A percentile compares a stretch with the other conserved stretches of the same genome.
These are phyloP conservation scores for Brenthis ino DNA, from an alignment of 2,888 invertebrate species.

Conservation along the genomic window DNA sequence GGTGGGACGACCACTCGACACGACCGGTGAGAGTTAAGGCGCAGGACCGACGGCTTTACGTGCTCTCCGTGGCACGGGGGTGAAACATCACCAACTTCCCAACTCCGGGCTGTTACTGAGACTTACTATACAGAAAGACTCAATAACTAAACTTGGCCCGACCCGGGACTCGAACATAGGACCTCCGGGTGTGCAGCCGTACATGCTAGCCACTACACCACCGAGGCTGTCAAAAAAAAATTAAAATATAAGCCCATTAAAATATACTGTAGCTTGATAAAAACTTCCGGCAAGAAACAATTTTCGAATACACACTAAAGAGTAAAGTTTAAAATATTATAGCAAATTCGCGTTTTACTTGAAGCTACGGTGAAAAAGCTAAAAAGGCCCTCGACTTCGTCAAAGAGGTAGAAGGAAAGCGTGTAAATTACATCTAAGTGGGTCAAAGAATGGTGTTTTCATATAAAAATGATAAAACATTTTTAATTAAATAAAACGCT, in stretches of 20 bases:
- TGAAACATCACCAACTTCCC: too few species aligned
- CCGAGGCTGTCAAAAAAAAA: too few species aligned
- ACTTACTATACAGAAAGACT: too few species aligned
- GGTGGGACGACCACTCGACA: too few species aligned
- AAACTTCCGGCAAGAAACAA: neutral
- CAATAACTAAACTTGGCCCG: too few species aligned
- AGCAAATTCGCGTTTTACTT: conserved; percentile 15
- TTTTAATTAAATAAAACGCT: conserved; percentile 2
- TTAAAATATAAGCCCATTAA: neutral
- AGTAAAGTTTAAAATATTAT: conserved; percentile 9
- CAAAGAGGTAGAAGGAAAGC: conserved; percentile 22
- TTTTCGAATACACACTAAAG: neutral
- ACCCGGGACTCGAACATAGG: too few species aligned
- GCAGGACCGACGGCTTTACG: too few species aligned
- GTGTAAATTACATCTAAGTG: conserved; percentile 25
- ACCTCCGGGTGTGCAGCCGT: too few species aligned
- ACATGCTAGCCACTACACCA: too few species aligned
- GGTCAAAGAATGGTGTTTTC: conserved; percentile 16
- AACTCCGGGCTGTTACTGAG: too few species aligned
- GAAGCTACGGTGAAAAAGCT: conserved; percentile 13
- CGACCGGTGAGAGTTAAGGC: too few species aligned
- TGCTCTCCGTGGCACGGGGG: too few species aligned
- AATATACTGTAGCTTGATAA: neutral
- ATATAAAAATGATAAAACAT: conserved; percentile 9
- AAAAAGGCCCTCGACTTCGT: conserved; percentile 19